Evolutionary conservation across 2,113 vertebrate species (phyloP).

Genomic region (Mola mola): DNA sequence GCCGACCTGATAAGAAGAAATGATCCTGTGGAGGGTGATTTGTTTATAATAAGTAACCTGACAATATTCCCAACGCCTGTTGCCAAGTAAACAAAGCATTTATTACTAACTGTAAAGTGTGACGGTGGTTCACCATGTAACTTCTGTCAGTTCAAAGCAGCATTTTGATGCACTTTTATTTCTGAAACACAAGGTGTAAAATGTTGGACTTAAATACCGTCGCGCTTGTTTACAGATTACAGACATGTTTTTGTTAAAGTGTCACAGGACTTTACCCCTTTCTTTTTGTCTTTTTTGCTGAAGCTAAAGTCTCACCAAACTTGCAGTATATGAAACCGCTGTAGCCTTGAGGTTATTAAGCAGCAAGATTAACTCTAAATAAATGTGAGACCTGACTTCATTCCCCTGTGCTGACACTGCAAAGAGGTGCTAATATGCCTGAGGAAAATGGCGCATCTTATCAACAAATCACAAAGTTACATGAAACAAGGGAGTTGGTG

Average conservation of each 20-base stretch:
- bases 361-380: constrained; percentile 7
- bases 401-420: constrained; percentile 30
- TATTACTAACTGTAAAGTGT: background rate
- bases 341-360: background rate
- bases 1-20: no score
- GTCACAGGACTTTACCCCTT: background rate
- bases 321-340: background rate
- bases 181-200: no score
- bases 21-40: no score
- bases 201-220: no score
- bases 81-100: constrained; percentile 7
- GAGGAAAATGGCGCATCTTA: constrained; percentile 10
- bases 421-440: constrained; percentile 57
- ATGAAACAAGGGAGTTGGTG: background rate
- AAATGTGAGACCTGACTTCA: background rate
- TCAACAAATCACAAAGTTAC: constrained; percentile 41
- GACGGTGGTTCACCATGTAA: background rate
- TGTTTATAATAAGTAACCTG: constrained; percentile 8
- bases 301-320: background rate
- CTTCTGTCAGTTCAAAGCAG: constrained; percentile 15
- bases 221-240: background rate
- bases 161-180: no score
- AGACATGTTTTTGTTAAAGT: background rate
- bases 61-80: background rate
- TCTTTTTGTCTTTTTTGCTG: background rate